These are phyloP conservation scores for Graptemys geographica DNA, from an alignment of 2,797 vertebrate genomes.

Conservation along the genomic window DNA sequence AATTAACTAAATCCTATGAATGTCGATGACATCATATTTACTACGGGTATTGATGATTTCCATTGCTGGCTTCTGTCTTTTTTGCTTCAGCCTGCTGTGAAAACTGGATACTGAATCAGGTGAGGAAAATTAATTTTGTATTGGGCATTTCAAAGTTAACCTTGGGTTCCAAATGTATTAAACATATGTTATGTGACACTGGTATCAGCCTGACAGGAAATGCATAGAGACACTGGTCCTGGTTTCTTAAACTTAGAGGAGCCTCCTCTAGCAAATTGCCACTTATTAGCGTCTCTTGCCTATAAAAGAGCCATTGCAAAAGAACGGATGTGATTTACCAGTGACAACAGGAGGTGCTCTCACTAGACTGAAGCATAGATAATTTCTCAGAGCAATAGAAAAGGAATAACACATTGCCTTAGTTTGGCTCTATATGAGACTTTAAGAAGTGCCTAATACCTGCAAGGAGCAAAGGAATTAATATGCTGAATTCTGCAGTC, in stretches of 20 bases:
- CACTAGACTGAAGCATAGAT: slow-evolving; percentile 84
- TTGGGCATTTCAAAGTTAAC: slow-evolving; percentile 68
- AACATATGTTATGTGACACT: slow-evolving; percentile 72
- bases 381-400: slow-evolving; percentile 83
- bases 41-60: slow-evolving; percentile 28
- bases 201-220: slow-evolving; percentile 77
- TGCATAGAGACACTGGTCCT: slow-evolving; percentile 68
- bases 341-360: slow-evolving; percentile 87
- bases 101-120: slow-evolving; percentile 48
- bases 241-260: slow-evolving; percentile 77
- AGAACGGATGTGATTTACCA: slow-evolving; percentile 84
- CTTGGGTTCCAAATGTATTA: slow-evolving; percentile 70
- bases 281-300: slow-evolving; percentile 86
- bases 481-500: slow-evolving; percentile 82
- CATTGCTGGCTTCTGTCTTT: slow-evolving; percentile 44
- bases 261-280: slow-evolving; percentile 81
- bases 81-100: slow-evolving; percentile 38
- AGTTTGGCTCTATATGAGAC: slow-evolving; percentile 82
- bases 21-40: slow-evolving; percentile 28
- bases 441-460: slow-evolving; percentile 87
- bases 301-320: slow-evolving; percentile 84
- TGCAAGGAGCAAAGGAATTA: slow-evolving; percentile 88
- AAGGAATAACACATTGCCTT: slow-evolving; percentile 83
- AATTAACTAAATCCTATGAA: slow-evolving; percentile 30
- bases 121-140: slow-evolving; percentile 51